Evolutionary conservation across 2,797 vertebrate species (phyloP), one percentile per base, ranked within the genome.

Genomic region (Holocentrus rufus): DNA sequence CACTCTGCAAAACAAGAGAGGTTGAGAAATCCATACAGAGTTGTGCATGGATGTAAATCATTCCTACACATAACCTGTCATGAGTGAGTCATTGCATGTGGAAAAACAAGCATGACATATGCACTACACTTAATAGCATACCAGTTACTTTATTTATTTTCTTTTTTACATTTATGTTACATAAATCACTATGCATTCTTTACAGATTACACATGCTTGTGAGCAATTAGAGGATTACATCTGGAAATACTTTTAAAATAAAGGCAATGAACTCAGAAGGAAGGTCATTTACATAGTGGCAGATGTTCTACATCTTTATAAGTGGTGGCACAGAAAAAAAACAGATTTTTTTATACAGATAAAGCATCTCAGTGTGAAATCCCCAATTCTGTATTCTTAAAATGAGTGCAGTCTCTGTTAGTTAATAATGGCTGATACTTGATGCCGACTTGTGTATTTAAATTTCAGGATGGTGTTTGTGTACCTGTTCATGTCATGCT

Each of bases 401-500:
- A 39, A 13, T 15, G 11, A 44, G 11, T 44, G 14, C 14, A 17
- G 3, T 65, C 20, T 36, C 53, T 50, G 23, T 2, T 52, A 13
- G 22, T 22, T 17, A 44, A 47, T 7, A 36, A 50, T 22, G 25
- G 22, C 7, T 8, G 54, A 20, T 55, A 34, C 7, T 8, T 56
- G 27, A 56, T 56, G 54, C 23, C 23, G 10, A 15, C 5, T 36
- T 34, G 13, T 18, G 17, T n/a, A 54, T 49, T 22, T 36, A 1
- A 7, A 13, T 59, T 6, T 42, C 4, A 22, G 7, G n/a, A 11
- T 17, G 10, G 39, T 65, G 20, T 77, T 56, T 46, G 7, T 3
- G 1, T 89, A 98, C 97, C 94, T 96, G 85, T 94, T 95, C 67
- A 95, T 90, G 79, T 92, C 93, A 47, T 88, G 93, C 59, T 93